phyloP scores from a whole-genome alignment of 2,797 vertebrate genomes.

The Tragopan temminckii region DNA sequence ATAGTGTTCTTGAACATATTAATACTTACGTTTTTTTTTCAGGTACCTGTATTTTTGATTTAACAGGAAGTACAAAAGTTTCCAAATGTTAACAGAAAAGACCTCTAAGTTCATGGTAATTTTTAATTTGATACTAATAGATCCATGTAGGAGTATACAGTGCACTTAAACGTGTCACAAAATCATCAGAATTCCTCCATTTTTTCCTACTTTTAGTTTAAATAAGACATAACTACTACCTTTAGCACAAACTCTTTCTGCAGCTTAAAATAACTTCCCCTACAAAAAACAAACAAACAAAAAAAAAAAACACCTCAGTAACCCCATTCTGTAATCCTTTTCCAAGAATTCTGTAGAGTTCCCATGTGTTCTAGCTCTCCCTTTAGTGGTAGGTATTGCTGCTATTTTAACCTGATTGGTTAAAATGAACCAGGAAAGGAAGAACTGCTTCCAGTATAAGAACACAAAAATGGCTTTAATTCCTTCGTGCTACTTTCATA shows the following conservation, averaged over 20 bases:
- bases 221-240: neutral
- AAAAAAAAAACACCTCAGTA: neutral
- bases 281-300: neutral
- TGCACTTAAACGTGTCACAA: neutral
- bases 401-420: neutral
- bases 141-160: neutral
- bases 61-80: neutral
- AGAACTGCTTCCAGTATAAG: neutral
- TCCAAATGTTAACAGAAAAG: fast-evolving
- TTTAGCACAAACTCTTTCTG: neutral
- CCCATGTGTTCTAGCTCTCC: neutral
- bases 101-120: neutral
- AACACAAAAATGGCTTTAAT: neutral
- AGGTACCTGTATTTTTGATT: neutral
- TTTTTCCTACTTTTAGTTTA: neutral
- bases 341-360: neutral
- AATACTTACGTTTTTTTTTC: neutral
- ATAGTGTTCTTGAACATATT: neutral
- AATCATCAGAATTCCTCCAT: neutral
- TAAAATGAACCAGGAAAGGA: neutral
- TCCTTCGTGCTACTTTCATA: neutral
- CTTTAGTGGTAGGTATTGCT: neutral
- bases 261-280: neutral
- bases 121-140: neutral
- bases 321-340: neutral